These are phyloP conservation scores for Zoanthus gigantus DNA, from an alignment of 92 coral and sea anemone genomes.

Conservation along the genomic window DNA sequence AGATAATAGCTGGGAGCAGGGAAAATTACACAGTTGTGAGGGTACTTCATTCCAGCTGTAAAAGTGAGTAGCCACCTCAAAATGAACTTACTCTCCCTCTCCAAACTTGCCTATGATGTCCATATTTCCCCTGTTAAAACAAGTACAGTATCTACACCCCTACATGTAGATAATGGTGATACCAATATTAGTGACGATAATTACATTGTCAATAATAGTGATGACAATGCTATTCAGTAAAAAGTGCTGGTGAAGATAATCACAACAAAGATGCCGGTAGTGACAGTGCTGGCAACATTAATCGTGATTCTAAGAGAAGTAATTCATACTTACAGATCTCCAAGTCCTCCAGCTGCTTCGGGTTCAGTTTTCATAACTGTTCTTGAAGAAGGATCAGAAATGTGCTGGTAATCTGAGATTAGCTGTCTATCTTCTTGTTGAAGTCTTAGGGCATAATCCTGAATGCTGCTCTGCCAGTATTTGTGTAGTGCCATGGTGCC, in stretches of 20 bases:
- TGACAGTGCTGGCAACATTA: background rate
- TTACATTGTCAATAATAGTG: too few species aligned
- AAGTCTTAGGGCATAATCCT: constrained; percentile 85
- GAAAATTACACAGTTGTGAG: too few species aligned
- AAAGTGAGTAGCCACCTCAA: too few species aligned
- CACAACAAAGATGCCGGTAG: background rate
- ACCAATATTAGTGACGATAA: background rate
- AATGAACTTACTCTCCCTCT: too few species aligned
- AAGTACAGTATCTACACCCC: too few species aligned
- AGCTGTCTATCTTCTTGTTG: constrained; percentile 90
- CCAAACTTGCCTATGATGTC: too few species aligned
- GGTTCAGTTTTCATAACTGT: constrained; percentile 22
- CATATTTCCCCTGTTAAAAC: too few species aligned
- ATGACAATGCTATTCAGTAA: background rate
- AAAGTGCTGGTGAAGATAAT: background rate
- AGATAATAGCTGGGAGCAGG: too few species aligned
- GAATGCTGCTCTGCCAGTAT: constrained; percentile 85
- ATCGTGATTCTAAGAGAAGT: background rate
- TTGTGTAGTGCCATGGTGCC: constrained; percentile 87
- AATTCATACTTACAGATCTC: constrained; percentile 20
- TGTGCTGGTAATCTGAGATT: constrained; percentile 81
- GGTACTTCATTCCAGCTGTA: too few species aligned
- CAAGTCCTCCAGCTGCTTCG: background rate
- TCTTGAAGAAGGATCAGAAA: constrained; percentile 51
- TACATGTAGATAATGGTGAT: background rate